Base-by-base conservation (phyloP, 2,888 invertebrate species). In the Eupithecia tripunctaria region DNA sequence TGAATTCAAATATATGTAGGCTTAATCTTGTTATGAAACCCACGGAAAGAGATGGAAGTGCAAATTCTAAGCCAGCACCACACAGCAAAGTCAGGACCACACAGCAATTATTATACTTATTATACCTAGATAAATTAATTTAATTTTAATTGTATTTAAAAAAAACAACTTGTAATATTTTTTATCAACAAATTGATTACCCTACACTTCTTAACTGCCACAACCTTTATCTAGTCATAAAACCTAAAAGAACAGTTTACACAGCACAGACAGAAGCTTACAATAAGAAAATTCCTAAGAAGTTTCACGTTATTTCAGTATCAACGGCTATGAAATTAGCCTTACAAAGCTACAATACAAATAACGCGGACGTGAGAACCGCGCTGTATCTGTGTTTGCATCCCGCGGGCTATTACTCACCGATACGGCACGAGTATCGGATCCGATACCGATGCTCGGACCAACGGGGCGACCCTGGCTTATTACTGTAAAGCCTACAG, bases 361-460 rank as follows among this genome's bases (percentile, higher is more conserved):
- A 51, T 51, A 51, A 21, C 64, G 63, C 69, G 74, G 68, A 82
- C 83, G 83, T 85, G 85, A 82, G 84, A 84, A 85, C 80, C 69
- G 74, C 69, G 74, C 72, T 76, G 79, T 86, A 87, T 87, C 86
- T 74, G 69, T 75, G 78, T 78, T 73, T 66, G 79, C 86, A 89
- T 89, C 89, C 89, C 83, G 80, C 72, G 74, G 82, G 83, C 89
- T 88, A 88, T 89, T 87, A 87, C 80, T 88, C 85, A 86, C 75
- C 67, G 89, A 89, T 89, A 89, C 81, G 80, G 87, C 88, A 87
- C 87, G 87, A 87, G 85, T 85, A 85, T 86, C 85, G 86, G 81
- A 88, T 86, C 86, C 83, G 84, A 88, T 85, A 79, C 84, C 70
- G 59, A 70, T 76, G 63, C 43, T 8, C 15, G 60, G 77, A 67